A percentile compares a stretch with the other conserved stretches of the same genome.
Evolutionary conservation across 2,797 vertebrate genomes (phyloP).

Genomic region (Anableps anableps): DNA sequence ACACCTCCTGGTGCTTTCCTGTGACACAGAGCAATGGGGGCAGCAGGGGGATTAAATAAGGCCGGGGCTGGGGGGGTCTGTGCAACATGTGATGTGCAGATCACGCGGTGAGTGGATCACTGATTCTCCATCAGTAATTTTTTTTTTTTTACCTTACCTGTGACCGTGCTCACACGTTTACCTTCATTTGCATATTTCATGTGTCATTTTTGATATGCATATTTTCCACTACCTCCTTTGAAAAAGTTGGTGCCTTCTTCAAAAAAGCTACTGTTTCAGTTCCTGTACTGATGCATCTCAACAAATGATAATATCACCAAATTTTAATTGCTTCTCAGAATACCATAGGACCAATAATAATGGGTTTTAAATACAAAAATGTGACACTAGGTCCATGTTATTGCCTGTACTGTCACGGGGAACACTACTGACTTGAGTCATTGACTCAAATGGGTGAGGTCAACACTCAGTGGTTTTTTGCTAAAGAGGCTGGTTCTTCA

Average conservation of each 20-base stretch:
- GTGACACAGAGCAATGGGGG: conserved; percentile 28
- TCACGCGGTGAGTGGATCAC: conserved; percentile 35
- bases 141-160: conserved; percentile 28
- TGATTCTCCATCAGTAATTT: conserved; percentile 35
- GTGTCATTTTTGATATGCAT: not conserved
- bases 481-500: not conserved
- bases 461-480: not conserved
- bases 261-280: not conserved
- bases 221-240: not conserved
- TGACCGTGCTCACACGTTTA: conserved; percentile 26
- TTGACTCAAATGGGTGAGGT: not conserved
- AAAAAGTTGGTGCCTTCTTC: not conserved
- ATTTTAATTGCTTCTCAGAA: not conserved
- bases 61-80: conserved; percentile 4
- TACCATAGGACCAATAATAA: not conserved
- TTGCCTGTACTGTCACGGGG: no score
- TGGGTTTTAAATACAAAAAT: not conserved
- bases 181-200: conserved; percentile 22
- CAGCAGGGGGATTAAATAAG: conserved; percentile 27
- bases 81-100: conserved; percentile 48
- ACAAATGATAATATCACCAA: not conserved
- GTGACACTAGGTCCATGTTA: no score
- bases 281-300: not conserved
- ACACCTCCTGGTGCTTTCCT: conserved; percentile 37
- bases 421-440: not conserved